Percentiles rank a stretch among this genome's conserved stretches.
phyloP scores from a whole-genome alignment of 2,113 vertebrate genomes.

The Prionailurus viverrinus region DNA sequence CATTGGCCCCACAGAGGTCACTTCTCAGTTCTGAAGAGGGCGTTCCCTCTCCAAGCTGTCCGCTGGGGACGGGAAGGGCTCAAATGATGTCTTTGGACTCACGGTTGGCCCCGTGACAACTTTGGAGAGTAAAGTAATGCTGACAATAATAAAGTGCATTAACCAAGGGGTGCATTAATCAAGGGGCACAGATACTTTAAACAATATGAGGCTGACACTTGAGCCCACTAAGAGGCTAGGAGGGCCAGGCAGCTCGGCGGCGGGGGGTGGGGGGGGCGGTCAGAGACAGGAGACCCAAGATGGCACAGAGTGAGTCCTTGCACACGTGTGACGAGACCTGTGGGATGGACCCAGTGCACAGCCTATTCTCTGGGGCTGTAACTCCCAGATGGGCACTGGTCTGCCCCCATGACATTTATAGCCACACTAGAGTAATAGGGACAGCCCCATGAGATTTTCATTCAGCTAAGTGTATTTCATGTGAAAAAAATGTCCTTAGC shows the following conservation, averaged over 20 bases:
- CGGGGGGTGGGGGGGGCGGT: neutral
- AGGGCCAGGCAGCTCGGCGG: too few relatives aligned
- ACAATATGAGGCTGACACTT: neutral
- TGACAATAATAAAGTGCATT: neutral
- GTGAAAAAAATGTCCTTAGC: neutral
- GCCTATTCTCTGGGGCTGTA: neutral
- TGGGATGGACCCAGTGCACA: neutral
- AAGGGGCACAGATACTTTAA: neutral
- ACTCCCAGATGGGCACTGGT: neutral
- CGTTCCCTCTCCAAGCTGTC: neutral
- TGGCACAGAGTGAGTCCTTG: neutral
- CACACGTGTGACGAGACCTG: neutral
- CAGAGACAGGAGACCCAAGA: fast-evolving
- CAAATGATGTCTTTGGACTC: neutral
- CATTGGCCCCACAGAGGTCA: neutral
- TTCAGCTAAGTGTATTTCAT: neutral
- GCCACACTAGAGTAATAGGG: neutral
- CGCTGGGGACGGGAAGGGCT: neutral
- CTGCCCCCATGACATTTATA: neutral
- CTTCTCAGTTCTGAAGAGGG: neutral
- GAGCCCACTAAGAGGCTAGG: too few relatives aligned
- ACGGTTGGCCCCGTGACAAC: neutral
- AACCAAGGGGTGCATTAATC: neutral
- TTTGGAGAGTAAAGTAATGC: neutral
- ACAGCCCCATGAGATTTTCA: neutral